Evolutionary conservation across 30 jellyfish, hydroid and myxozoan genomes (phyloP).

Genomic region (Pelagia noctiluca): DNA sequence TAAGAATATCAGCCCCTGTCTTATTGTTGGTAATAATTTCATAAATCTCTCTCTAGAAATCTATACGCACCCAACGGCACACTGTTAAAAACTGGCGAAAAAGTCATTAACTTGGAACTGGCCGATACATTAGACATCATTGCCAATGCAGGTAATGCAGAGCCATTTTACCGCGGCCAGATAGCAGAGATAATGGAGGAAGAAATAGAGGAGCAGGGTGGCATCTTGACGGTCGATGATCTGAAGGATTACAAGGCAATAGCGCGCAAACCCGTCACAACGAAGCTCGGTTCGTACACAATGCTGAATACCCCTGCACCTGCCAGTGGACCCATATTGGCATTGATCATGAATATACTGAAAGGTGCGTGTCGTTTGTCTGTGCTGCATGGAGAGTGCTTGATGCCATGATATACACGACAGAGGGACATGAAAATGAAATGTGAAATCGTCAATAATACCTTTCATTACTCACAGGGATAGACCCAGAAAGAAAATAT

Average conservation of each 20-base stretch:
- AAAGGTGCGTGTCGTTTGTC: constrained; percentile 73
- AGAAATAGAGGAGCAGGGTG: constrained; percentile 85
- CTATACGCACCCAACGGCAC: constrained; percentile 84
- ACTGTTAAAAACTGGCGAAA: constrained; percentile 62
- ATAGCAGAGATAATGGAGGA: constrained; percentile 88
- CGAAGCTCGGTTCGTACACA: constrained; percentile 76
- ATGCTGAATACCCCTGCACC: constrained; percentile 93
- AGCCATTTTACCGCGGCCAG: constrained; percentile 91
- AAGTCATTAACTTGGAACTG: constrained; percentile 69
- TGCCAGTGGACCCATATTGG: constrained; percentile 95
- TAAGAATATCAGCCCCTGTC: background rate
- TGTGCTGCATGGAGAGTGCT: no score
- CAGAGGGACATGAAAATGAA: background rate
- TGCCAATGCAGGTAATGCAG: constrained; percentile 85
- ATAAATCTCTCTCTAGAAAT: constrained; percentile 41
- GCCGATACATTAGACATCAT: constrained; percentile 80
- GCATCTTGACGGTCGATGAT: constrained; percentile 81
- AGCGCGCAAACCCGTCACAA: constrained; percentile 72
- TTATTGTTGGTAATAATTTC: background rate
- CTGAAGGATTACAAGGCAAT: constrained; percentile 82
- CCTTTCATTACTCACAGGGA: no score
- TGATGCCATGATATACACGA: no score
- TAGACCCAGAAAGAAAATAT: no score
- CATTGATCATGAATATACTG: constrained; percentile 79
- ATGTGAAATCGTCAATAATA: no score